Evolutionary conservation across 37 sponge, comb jelly and placozoan genomes (phyloP), one percentile per base, ranked within the genome.

Genomic region (Sycon ciliatum): DNA sequence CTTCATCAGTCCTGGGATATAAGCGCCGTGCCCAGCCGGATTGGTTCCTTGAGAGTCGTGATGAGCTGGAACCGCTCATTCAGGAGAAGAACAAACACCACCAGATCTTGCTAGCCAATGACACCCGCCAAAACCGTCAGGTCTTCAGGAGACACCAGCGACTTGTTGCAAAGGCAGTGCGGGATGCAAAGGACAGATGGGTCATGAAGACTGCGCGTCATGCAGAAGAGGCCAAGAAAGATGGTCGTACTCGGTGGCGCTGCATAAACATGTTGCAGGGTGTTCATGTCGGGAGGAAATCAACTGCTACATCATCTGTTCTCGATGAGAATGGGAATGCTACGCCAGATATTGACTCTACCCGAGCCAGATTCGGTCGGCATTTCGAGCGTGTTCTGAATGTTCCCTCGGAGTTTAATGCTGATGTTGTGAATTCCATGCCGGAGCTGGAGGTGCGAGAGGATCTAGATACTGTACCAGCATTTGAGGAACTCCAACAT

Each of bases 191-290:
- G 30, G 64, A 60, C 9, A 60, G 9, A 18, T 60, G 64, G 64
- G 13, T 60, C 64, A 28, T 22, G 30, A 60, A 29, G 9, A 29
- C 30, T 13, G 69, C 35, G 5, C 6, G 7, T 24, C 31, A 36
- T 20, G 69, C 69, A 36, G 69, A 67, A 29, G 28, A 67, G 34
- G 20, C 69, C 6, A 29, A 34, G 20, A 67, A 36, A 36, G 69
- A 71, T 56, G 72, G 72, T 7, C 55, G 37, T 16, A 16, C 23
- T 6, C 5, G 69, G 37, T 67, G 69, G 35, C 13, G 16, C n/a
- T 36, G 69, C 20, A 7, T 67, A 7, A n/a, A n/a, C n/a, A n/a
- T n/a, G n/a, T n/a, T n/a, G n/a, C n/a, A n/a, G n/a, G n/a, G n/a
- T n/a, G n/a, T n/a, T n/a, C n/a, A n/a, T n/a, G n/a, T n/a, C n/a